phyloP scores from a whole-genome alignment of 2,888 invertebrate species.

The Cancer borealis region DNA sequence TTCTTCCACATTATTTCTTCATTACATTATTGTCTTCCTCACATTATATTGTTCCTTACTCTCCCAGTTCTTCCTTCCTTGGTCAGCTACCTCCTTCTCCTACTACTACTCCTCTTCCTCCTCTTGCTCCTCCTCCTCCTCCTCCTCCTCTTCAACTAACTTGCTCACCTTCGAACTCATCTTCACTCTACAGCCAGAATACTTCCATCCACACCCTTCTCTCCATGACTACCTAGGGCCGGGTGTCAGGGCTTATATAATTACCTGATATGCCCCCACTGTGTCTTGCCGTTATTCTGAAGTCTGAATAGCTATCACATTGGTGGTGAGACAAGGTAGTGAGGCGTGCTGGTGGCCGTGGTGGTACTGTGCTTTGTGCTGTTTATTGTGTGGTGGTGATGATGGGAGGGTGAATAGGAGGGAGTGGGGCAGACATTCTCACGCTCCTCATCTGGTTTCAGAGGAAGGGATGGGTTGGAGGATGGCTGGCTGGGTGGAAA shows the following conservation, averaged over 20 bases:
- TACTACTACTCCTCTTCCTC: background rate
- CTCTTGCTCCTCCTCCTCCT: background rate
- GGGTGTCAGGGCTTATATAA: conserved; percentile 12
- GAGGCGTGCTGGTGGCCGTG: background rate
- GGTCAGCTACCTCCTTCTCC: background rate
- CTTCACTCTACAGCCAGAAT: conserved; percentile 12
- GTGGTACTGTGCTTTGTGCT: background rate
- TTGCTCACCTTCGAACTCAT: conserved; percentile 38
- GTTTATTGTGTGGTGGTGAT: background rate
- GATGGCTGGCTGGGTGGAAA: background rate
- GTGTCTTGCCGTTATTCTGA: background rate
- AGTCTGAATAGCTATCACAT: background rate
- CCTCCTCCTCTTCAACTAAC: background rate
- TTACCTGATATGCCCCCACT: background rate
- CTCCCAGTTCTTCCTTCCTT: background rate
- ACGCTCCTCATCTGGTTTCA: conserved; percentile 37
- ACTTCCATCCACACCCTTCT: background rate
- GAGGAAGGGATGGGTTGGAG: background rate
- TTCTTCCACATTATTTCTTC: background rate
- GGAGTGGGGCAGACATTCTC: background rate
- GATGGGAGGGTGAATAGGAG: background rate
- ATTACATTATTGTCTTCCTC: too few species aligned
- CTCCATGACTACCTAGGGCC: background rate
- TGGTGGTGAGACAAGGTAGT: too few species aligned
- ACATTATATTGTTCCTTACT: background rate